Evolutionary conservation across 92 coral and sea anemone species (phyloP), one percentile per base, ranked within the genome.

Genomic region (Porites rus): DNA sequence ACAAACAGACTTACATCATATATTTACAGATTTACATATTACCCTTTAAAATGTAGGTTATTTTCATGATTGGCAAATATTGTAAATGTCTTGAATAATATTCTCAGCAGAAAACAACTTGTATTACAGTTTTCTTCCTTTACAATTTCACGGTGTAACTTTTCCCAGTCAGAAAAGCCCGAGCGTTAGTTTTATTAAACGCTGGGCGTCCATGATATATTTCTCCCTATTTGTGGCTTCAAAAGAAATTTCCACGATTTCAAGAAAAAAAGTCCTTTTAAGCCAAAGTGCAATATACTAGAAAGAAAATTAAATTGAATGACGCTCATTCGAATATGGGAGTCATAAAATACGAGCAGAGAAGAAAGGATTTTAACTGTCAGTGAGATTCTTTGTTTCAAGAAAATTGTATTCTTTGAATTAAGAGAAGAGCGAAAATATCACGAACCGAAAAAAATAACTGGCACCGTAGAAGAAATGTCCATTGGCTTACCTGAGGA

Each of bases 401-500:
- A 56, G 14, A 61, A 73, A 4, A n/a, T 18, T 25, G 25, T 24
- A 24, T 24, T 24, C 25, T 24, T 1, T 24, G 3, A 17, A 9
- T 0, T 22, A 16, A 62, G 12, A 62, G 5, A 14, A 6, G 16
- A 58, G 11, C 4, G 38, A 31, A 31, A 31, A 31, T 31, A 31
- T 31, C 60, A 10, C 13, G 60, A 54, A 54, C 10, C 60, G 12
- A n/a, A 24, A 69, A 51, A 76, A 22, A 8, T 4, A 20, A 76
- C 3, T 31, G 38, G 4, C 4, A 31, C 38, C 38, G 38, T 31
- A 31, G 38, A 53, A 22, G 4, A 66, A 14, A 19, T 58, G 11
- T 38, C 20, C 18, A 81, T 81, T 28, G 50, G 28, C 87, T 83
- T 72, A 83, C 87, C 87, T 38, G 70, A 74, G 28, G 24, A 21